These are phyloP conservation scores for Alligator sinensis DNA, from an alignment of 2,113 vertebrate genomes.

Conservation along the genomic window DNA sequence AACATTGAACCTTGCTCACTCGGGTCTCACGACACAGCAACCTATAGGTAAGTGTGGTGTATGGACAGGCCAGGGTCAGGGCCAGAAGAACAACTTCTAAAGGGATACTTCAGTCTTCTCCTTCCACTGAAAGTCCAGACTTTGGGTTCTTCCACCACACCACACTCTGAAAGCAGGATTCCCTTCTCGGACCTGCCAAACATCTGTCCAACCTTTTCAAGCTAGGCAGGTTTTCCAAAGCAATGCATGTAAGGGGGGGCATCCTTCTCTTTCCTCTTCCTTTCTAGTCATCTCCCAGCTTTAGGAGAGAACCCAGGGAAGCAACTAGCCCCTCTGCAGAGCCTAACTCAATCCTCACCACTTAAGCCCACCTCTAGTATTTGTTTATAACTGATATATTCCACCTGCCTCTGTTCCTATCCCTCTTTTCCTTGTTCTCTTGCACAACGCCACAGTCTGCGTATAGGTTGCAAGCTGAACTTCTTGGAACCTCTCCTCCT, in stretches of 20 bases:
- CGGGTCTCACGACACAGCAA: not conserved
- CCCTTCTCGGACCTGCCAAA: not conserved
- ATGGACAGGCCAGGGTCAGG: not conserved
- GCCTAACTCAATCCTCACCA: not conserved
- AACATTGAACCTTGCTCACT: not conserved
- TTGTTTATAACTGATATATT: not conserved
- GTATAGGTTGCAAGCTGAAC: not conserved
- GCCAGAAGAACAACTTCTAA: accelerated
- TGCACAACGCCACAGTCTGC: not conserved
- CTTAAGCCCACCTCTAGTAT: slow-evolving; percentile 33
- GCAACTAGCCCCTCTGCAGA: not conserved
- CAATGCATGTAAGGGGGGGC: not conserved
- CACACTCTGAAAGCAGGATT: not conserved
- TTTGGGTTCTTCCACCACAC: accelerated
- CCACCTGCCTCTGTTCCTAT: not conserved
- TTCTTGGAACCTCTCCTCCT: slow-evolving; percentile 48
- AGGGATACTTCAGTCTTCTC: accelerated
- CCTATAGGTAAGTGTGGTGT: not conserved
- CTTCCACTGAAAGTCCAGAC: not conserved
- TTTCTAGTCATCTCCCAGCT: not conserved
- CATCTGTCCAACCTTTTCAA: not conserved
- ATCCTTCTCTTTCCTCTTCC: not conserved
- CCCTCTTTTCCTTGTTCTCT: slow-evolving; percentile 10
- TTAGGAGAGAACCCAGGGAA: not conserved
- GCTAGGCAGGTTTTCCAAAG: not conserved